phyloP scores from a whole-genome alignment of 2,113 vertebrate species.

The Brienomyrus longianalis region DNA sequence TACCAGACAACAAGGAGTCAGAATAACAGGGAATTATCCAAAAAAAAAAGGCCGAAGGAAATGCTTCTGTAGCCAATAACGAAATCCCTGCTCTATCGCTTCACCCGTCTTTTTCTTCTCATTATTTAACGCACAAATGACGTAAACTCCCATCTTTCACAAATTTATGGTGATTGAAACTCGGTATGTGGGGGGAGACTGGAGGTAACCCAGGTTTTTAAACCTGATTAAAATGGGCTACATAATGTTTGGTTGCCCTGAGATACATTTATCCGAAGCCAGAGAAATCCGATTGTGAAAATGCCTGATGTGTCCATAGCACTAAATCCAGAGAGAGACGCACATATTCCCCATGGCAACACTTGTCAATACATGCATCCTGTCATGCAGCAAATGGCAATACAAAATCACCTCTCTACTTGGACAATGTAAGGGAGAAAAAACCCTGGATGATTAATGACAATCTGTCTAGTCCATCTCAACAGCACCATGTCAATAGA shows the following conservation, averaged over 20 bases:
- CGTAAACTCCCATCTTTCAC: background rate
- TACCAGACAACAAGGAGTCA: slow-evolving; percentile 40
- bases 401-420: slow-evolving; percentile 11
- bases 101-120: background rate
- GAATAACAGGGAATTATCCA: slow-evolving; percentile 40
- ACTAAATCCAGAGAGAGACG: background rate
- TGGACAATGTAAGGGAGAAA: background rate
- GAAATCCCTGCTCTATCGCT: slow-evolving; percentile 20
- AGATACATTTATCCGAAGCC: background rate
- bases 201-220: background rate
- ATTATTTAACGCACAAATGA: background rate
- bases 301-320: background rate
- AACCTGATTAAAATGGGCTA: background rate
- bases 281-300: background rate
- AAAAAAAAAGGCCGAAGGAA: slow-evolving; percentile 40
- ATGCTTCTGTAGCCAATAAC: slow-evolving; percentile 28
- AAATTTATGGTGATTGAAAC: background rate
- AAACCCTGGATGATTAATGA: slow-evolving; percentile 3
- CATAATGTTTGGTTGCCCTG: background rate
- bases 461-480: background rate
- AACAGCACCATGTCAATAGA: background rate
- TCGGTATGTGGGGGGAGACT: background rate
- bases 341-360: background rate
- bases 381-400: background rate
- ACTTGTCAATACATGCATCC: slow-evolving; percentile 5